These are phyloP conservation scores for Salvelinus alpinus DNA, from an alignment of 2,113 vertebrate species.

Conservation along the genomic window DNA sequence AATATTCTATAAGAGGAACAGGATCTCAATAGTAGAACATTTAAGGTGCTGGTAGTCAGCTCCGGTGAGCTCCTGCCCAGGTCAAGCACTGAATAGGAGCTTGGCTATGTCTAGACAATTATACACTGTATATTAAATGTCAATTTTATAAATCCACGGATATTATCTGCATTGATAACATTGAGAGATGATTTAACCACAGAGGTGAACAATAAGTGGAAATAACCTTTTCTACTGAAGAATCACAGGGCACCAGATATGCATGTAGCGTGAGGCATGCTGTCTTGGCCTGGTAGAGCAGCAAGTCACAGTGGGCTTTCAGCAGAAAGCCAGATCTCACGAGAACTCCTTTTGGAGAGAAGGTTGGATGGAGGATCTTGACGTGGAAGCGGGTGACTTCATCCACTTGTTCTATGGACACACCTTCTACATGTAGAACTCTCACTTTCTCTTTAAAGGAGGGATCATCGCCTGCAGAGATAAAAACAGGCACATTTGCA, in stretches of 20 bases:
- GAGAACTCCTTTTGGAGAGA: slow-evolving; percentile 6
- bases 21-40: too few relatives aligned
- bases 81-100: too few relatives aligned
- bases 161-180: neutral
- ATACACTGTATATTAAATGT: too few relatives aligned
- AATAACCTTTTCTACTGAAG: slow-evolving; percentile 2
- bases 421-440: slow-evolving; percentile 8
- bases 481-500: neutral
- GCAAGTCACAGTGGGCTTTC: slow-evolving; percentile 12
- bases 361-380: neutral
- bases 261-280: slow-evolving; percentile 15
- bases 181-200: neutral
- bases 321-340: neutral
- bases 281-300: neutral
- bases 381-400: slow-evolving; percentile 1
- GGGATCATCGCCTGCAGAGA: neutral
- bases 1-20: too few relatives aligned
- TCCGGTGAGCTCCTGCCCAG: too few relatives aligned
- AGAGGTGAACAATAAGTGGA: neutral
- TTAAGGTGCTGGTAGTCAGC: too few relatives aligned
- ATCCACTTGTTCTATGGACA: neutral
- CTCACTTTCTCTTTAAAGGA: neutral
- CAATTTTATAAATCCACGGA: too few relatives aligned
- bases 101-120: too few relatives aligned
- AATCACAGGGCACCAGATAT: slow-evolving; percentile 19